Evolutionary conservation across 1,140 invertebrate species (phyloP).

Genomic region (Holotrichia oblita): DNA sequence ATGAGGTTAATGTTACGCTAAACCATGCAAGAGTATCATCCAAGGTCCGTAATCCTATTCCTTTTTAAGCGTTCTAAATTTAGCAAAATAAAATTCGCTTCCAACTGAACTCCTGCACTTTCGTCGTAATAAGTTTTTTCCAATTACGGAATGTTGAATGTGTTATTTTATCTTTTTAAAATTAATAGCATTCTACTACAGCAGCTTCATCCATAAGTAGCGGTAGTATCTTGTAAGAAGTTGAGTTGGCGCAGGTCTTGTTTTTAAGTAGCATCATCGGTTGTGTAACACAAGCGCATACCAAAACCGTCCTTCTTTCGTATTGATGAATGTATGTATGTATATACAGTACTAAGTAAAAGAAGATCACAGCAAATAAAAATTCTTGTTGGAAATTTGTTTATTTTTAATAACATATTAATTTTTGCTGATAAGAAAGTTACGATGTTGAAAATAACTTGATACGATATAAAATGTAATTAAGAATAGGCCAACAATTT

Average conservation of each 20-base stretch:
- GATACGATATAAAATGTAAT: no score
- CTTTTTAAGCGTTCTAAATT: conserved; percentile 21
- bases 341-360: not conserved
- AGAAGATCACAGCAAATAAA: not conserved
- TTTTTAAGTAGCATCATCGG: not conserved
- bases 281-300: conserved; percentile 18
- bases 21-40: conserved; percentile 2
- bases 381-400: no score
- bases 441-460: no score
- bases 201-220: conserved; percentile 17
- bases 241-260: not conserved
- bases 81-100: conserved; percentile 17
- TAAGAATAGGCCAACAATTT: no score
- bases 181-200: conserved; percentile 33
- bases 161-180: conserved; percentile 31
- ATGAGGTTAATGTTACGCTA: conserved; percentile 23
- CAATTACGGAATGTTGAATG: conserved; percentile 21
- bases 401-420: no score
- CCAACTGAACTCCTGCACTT: conserved; percentile 14
- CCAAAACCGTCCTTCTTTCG: not conserved
- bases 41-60: conserved; percentile 12
- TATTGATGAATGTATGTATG: not conserved
- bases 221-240: not conserved
- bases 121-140: conserved; percentile 18
- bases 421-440: no score